Conservation (phyloP, 2,888 invertebrate species). For the Cheilosia impressa region DNA sequence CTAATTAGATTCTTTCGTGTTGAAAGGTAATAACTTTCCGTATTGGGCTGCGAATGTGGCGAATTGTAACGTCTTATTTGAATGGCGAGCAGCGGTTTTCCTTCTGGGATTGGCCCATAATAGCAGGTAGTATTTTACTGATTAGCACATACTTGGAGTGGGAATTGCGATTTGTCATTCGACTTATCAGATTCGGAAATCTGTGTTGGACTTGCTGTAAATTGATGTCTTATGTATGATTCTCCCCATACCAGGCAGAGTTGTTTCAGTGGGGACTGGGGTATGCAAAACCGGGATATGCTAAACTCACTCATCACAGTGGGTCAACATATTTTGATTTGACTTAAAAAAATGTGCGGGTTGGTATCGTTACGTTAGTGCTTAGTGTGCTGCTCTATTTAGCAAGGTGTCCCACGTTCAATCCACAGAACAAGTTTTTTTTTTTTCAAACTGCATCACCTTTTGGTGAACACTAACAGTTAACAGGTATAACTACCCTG, state of each 20-base stretch:
- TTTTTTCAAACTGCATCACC: no score
- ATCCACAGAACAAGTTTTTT: no score
- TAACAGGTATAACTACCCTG: no score
- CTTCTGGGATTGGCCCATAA: not conserved
- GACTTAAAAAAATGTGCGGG: no score
- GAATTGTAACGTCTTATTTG: constrained; percentile 11
- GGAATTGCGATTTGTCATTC: constrained; percentile 2
- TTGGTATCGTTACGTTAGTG: no score
- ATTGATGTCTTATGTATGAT: not conserved
- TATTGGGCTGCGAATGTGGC: not conserved
- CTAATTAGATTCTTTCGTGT: constrained; percentile 60
- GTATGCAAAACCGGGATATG: no score
- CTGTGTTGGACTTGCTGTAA: constrained; percentile 28
- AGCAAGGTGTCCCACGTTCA: no score
- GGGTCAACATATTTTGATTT: no score
- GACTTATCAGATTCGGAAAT: constrained; percentile 20
- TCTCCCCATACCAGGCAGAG: not conserved
- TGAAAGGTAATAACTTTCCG: constrained; percentile 13
- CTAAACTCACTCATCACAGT: no score
- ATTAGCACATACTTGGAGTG: not conserved
- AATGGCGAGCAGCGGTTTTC: not conserved
- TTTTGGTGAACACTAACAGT: no score
- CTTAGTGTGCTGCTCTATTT: no score
- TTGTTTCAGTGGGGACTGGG: no score
- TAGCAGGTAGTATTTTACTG: not conserved